Evolutionary conservation across 2,888 invertebrate genomes (phyloP).

Genomic region (Pasiphila rectangulata): DNA sequence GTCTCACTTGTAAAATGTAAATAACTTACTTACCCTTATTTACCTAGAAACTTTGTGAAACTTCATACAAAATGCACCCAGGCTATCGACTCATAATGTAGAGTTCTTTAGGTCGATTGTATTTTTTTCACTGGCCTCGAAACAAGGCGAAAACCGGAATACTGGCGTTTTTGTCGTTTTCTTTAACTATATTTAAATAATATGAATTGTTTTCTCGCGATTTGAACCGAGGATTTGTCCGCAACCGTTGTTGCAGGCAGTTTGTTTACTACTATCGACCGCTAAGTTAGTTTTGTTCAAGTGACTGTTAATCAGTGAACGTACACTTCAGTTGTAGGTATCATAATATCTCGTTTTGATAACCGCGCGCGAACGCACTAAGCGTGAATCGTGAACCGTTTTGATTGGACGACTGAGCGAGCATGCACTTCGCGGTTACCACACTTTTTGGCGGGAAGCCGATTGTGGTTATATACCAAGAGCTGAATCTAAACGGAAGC

Average conservation of each 20-base stretch:
- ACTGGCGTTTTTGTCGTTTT: slow-evolving; percentile 53
- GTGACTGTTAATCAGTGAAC: slow-evolving; percentile 57
- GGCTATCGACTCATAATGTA: background rate
- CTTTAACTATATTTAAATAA: slow-evolving; percentile 38
- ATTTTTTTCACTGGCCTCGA: slow-evolving; percentile 42
- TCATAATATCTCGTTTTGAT: slow-evolving; percentile 59
- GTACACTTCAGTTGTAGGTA: slow-evolving; percentile 27
- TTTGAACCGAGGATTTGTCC: slow-evolving; percentile 50
- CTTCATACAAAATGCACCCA: background rate
- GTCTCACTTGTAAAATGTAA: background rate
- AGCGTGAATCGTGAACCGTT: slow-evolving; percentile 64
- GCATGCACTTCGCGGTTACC: slow-evolving; percentile 36
- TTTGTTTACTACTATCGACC: slow-evolving; percentile 45
- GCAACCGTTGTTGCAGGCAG: slow-evolving; percentile 50
- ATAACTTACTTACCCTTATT: too few relatives aligned
- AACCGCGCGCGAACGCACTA: slow-evolving; percentile 65
- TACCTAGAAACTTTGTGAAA: background rate
- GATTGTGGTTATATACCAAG: slow-evolving; percentile 34
- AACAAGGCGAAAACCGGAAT: slow-evolving; percentile 59
- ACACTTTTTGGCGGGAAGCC: slow-evolving; percentile 60
- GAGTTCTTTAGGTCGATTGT: slow-evolving; percentile 5
- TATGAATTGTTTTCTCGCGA: slow-evolving; percentile 46
- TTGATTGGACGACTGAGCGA: slow-evolving; percentile 64
- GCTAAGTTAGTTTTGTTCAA: slow-evolving; percentile 45
- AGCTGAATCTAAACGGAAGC: slow-evolving; percentile 24